These are phyloP conservation scores for Oscheius sp. DNA, from an alignment of 2,888 invertebrate species.

Conservation along the genomic window DNA sequence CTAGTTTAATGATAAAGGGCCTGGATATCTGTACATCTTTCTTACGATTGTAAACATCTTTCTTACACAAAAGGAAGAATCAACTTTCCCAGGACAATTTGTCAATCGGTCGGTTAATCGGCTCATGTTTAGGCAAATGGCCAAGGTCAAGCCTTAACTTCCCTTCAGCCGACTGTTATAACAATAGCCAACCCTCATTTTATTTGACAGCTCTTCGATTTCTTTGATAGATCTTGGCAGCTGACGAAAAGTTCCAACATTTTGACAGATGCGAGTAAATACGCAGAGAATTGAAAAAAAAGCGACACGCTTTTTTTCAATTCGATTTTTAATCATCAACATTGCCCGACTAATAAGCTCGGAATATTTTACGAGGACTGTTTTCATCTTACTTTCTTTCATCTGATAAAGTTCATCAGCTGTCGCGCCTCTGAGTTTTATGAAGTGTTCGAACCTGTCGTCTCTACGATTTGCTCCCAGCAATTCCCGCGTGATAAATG, in stretches of 20 bases:
- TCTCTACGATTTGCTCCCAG: slow-evolving; percentile 2
- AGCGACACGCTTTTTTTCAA: too few species aligned
- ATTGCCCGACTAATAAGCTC: too few species aligned
- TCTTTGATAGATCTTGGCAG: too few species aligned
- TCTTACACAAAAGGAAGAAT: neutral
- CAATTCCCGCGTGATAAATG: slow-evolving; percentile 9
- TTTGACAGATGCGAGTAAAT: too few species aligned
- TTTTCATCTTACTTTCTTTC: neutral
- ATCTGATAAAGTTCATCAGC: neutral
- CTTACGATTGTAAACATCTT: neutral
- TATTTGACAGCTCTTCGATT: too few species aligned
- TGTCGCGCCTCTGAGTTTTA: slow-evolving; percentile 4
- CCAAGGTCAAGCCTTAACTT: neutral
- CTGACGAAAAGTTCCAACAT: too few species aligned
- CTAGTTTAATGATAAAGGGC: neutral
- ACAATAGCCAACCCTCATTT: too few species aligned
- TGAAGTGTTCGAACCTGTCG: slow-evolving; percentile 7
- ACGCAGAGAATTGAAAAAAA: too few species aligned
- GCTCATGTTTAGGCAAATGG: neutral
- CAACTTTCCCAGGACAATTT: neutral
- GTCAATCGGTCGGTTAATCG: neutral
- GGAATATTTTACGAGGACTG: neutral
- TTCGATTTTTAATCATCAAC: too few species aligned
- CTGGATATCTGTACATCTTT: neutral
- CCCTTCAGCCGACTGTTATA: neutral